Evolutionary conservation across 2,113 vertebrate species (phyloP).

Genomic region (Zapus hudsonius): DNA sequence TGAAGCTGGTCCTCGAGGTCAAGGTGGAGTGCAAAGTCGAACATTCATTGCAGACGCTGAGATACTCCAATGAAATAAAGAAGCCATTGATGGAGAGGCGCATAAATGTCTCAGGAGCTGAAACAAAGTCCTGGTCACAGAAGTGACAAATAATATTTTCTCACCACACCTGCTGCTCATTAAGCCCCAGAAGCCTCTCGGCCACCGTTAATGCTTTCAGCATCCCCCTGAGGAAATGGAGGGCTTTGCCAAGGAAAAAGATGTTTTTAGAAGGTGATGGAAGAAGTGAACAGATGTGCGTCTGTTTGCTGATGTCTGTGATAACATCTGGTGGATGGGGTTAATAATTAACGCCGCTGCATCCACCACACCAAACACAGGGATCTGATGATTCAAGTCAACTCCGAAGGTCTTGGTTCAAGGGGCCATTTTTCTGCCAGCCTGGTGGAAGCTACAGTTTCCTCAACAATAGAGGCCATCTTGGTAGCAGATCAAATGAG

Average conservation of each 20-base stretch:
- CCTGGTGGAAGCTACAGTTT: background rate
- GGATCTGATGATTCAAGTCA: background rate
- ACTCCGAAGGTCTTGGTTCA: background rate
- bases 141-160: slow-evolving; percentile 72
- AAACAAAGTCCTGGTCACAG: slow-evolving; percentile 58
- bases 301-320: slow-evolving; percentile 52
- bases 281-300: slow-evolving; percentile 56
- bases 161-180: slow-evolving; percentile 70
- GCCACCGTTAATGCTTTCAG: slow-evolving; percentile 57
- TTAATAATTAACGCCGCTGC: slow-evolving; percentile 17
- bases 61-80: slow-evolving; percentile 62
- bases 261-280: slow-evolving; percentile 47
- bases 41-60: slow-evolving; percentile 40
- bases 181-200: slow-evolving; percentile 69
- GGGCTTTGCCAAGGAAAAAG: slow-evolving; percentile 49
- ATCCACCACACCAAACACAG: slow-evolving; percentile 27
- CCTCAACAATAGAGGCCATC: background rate
- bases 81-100: background rate
- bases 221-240: slow-evolving; percentile 68
- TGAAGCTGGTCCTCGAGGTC: slow-evolving; percentile 43
- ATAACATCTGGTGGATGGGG: slow-evolving; percentile 13
- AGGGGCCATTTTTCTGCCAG: background rate
- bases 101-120: background rate
- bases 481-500: background rate
- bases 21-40: slow-evolving; percentile 35